phyloP scores from a whole-genome alignment of 2,113 vertebrate genomes.

The Furnarius figulus region DNA sequence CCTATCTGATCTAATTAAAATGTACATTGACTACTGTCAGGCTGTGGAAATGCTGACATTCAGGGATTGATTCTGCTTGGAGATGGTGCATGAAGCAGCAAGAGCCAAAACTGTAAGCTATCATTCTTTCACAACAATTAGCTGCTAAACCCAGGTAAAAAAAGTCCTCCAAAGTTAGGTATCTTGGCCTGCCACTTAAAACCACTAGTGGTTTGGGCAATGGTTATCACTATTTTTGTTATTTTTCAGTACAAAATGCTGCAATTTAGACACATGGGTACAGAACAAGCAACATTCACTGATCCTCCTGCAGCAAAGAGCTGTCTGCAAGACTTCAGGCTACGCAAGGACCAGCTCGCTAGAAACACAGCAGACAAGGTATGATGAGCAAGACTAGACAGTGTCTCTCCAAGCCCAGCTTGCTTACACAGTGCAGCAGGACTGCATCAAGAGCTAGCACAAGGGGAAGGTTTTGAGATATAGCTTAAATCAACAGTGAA shows the following conservation, averaged over 20 bases:
- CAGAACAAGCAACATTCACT: background rate
- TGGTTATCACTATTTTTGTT: background rate
- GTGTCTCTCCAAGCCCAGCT: background rate
- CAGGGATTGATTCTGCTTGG: background rate
- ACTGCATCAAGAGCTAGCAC: background rate
- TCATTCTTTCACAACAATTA: background rate
- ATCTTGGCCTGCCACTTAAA: background rate
- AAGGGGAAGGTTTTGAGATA: background rate
- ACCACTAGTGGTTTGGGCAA: background rate
- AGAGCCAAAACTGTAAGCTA: background rate
- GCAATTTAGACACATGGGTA: background rate
- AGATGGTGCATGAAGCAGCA: background rate
- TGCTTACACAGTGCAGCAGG: background rate
- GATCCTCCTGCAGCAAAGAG: background rate
- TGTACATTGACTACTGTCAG: conserved; percentile 3
- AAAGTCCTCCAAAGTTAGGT: background rate
- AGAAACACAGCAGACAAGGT: background rate
- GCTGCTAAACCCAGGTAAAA: background rate
- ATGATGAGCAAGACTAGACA: background rate
- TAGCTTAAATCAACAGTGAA: background rate
- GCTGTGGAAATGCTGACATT: background rate
- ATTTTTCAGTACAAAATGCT: background rate
- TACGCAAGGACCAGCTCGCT: background rate
- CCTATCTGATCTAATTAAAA: background rate
- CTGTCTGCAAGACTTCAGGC: background rate